phyloP scores from a whole-genome alignment of 1,140 invertebrate genomes.

The Daktulosphaira vitifoliae region DNA sequence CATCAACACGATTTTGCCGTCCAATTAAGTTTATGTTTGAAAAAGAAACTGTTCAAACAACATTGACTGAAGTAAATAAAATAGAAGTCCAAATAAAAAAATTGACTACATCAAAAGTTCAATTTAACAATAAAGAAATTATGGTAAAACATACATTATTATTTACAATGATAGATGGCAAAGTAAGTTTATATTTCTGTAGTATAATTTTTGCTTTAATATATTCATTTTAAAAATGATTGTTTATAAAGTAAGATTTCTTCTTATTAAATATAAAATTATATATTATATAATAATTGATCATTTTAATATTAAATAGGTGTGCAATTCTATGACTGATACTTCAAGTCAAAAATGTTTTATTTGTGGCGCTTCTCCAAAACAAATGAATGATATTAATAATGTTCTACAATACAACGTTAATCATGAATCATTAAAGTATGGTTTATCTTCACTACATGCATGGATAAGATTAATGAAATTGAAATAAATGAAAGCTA shows the following conservation, averaged over 20 bases:
- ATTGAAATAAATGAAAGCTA: no score
- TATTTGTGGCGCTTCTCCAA: slow-evolving; percentile 7
- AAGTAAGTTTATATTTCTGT: not conserved
- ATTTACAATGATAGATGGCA: not conserved
- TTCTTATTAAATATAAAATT: no score
- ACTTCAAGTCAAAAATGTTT: not conserved
- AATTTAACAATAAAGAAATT: not conserved
- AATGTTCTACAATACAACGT: not conserved
- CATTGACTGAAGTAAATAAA: no score
- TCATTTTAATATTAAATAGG: not conserved
- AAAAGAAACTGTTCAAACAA: no score
- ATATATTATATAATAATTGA: no score
- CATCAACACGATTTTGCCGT: no score
- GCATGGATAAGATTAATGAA: slow-evolving; percentile 35
- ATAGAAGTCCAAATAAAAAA: no score
- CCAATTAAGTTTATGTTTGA: no score
- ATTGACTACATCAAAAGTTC: no score
- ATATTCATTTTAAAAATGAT: not conserved
- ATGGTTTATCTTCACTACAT: slow-evolving; percentile 33
- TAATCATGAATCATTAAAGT: slow-evolving; percentile 34
- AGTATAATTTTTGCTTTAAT: not conserved
- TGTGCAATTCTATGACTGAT: not conserved
- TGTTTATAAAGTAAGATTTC: no score
- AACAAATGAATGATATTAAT: slow-evolving; percentile 7
- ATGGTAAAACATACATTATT: not conserved